These are phyloP conservation scores for Herminia tarsipennalis DNA, from an alignment of 2,888 invertebrate genomes.

Conservation along the genomic window DNA sequence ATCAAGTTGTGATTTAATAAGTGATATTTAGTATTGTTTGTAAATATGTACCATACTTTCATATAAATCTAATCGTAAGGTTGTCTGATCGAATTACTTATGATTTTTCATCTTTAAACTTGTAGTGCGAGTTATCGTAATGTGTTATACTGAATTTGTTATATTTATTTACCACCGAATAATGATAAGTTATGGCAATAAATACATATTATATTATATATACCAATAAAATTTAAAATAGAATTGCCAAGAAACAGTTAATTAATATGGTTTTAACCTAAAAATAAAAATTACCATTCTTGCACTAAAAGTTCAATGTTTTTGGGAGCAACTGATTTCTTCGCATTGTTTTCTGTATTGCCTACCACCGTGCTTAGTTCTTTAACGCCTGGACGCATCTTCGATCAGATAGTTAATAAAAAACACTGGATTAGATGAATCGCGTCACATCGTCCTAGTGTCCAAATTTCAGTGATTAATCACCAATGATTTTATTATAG, in stretches of 20 bases:
- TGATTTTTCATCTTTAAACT: conserved; percentile 54
- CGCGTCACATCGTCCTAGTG: conserved; percentile 54
- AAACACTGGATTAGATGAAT: conserved; percentile 78
- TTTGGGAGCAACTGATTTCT: conserved; percentile 42
- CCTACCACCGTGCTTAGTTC: conserved; percentile 33
- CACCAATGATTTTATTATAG: conserved; percentile 83
- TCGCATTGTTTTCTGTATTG: conserved; percentile 42
- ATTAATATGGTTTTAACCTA: not conserved
- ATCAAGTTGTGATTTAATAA: conserved; percentile 84
- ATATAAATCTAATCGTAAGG: conserved; percentile 75
- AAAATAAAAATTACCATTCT: conserved; percentile 33
- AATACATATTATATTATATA: conserved; percentile 5
- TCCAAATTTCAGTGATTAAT: conserved; percentile 81
- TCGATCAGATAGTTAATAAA: conserved; percentile 70
- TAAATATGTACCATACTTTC: conserved; percentile 84
- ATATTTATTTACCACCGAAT: conserved; percentile 48
- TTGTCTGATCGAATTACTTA: conserved; percentile 62
- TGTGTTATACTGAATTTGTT: conserved; percentile 34
- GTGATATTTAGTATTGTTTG: conserved; percentile 85
- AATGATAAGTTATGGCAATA: conserved; percentile 41
- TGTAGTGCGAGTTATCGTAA: conserved; percentile 50
- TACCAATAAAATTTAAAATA: conserved; percentile 7
- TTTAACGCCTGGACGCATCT: conserved; percentile 71
- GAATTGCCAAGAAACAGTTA: conserved; percentile 21
- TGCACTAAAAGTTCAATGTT: conserved; percentile 44